A percentile compares a stretch with the other conserved stretches of the same genome.
Conservation (phyloP, 2,888 invertebrate species). For the Yponomeuta sedellus region DNA sequence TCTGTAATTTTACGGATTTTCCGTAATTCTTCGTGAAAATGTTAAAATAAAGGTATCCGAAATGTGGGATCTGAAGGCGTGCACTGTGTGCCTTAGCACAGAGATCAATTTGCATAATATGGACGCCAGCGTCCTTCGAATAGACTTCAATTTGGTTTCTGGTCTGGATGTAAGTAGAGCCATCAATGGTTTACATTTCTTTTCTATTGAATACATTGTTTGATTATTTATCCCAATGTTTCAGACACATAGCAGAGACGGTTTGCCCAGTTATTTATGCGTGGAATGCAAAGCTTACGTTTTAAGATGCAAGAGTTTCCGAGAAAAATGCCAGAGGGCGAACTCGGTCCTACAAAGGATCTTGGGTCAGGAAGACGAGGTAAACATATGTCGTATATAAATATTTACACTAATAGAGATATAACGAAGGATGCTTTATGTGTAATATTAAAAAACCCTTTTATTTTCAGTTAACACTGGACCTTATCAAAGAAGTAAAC, state of each 20-base stretch:
- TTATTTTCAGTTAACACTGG: not conserved
- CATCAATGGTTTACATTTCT: not conserved
- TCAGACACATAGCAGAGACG: slow-evolving; percentile 43
- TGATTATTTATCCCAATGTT: slow-evolving; percentile 24
- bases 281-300: slow-evolving; percentile 48
- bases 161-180: slow-evolving; percentile 48
- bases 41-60: slow-evolving; percentile 15
- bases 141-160: slow-evolving; percentile 49
- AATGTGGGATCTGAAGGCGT: slow-evolving; percentile 56
- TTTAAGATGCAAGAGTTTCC: slow-evolving; percentile 46
- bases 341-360: slow-evolving; percentile 51
- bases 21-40: not conserved
- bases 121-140: slow-evolving; percentile 42
- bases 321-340: slow-evolving; percentile 57
- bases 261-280: slow-evolving; percentile 57
- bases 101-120: slow-evolving; percentile 48
- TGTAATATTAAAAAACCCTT: not conserved
- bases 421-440: not conserved
- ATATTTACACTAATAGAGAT: not conserved
- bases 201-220: not conserved
- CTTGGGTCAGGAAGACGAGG: slow-evolving; percentile 48
- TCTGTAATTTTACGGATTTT: slow-evolving; percentile 3
- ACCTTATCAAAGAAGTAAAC: not conserved
- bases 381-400: slow-evolving; percentile 23
- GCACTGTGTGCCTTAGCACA: slow-evolving; percentile 54